Evolutionary conservation across 2,888 invertebrate genomes (phyloP).

Genomic region (Barypeithes pellucidus): DNA sequence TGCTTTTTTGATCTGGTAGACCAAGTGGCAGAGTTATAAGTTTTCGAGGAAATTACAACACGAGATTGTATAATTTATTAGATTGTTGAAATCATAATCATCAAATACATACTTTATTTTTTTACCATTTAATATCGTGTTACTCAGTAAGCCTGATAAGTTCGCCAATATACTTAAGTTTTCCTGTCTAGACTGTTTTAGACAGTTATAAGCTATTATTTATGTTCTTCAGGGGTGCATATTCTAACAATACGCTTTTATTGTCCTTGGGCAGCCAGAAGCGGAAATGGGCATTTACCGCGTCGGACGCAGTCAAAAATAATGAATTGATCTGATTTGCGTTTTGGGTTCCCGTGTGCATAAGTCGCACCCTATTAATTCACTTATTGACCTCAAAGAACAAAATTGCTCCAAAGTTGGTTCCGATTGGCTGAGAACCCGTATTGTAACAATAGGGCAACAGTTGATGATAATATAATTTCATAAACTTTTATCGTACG

Average conservation of each 20-base stretch:
- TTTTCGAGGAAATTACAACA: not conserved
- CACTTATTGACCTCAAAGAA: constrained; percentile 13
- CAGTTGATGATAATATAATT: too few relatives aligned
- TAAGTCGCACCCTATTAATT: constrained; percentile 30
- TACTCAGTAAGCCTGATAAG: not conserved
- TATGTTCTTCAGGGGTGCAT: constrained; percentile 9
- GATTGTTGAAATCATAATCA: too few relatives aligned
- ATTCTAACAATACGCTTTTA: constrained; percentile 8
- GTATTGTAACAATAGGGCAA: too few relatives aligned
- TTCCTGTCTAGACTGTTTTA: constrained; percentile 5
- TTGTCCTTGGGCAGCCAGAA: constrained; percentile 3
- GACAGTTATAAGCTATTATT: not conserved
- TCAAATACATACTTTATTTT: too few relatives aligned
- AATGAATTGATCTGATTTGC: constrained; percentile 48
- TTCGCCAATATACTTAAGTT: not conserved
- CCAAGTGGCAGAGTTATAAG: not conserved
- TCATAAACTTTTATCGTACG: too few relatives aligned
- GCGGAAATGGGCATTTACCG: constrained; percentile 43
- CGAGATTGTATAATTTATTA: not conserved
- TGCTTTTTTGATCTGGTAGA: constrained; percentile 10
- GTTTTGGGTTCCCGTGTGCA: constrained; percentile 31
- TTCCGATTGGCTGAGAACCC: constrained; percentile 3
- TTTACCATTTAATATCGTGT: too few relatives aligned
- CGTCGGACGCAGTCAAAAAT: constrained; percentile 33
- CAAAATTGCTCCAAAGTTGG: not conserved